These are phyloP conservation scores for Xestia c-nigrum DNA, from an alignment of 2,888 invertebrate genomes.

Conservation along the genomic window DNA sequence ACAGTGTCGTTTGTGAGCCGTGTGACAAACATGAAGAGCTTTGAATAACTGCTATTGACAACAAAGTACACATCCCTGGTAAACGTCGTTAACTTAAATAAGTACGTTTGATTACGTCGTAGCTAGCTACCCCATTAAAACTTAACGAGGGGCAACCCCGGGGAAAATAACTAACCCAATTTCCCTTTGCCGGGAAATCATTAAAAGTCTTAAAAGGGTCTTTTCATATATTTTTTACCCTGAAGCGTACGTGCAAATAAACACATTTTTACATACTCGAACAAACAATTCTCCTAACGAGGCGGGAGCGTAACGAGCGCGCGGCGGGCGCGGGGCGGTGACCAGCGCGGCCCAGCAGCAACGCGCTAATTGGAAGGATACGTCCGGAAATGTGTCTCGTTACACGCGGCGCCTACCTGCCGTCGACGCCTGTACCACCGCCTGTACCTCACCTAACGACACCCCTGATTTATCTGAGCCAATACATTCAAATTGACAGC, in stretches of 20 bases:
- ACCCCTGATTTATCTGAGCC: conserved; percentile 83
- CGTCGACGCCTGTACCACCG: conserved; percentile 55
- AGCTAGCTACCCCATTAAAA: conserved; percentile 90
- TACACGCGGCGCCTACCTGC: conserved; percentile 82
- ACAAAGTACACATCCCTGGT: conserved; percentile 84
- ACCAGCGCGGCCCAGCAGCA: conserved; percentile 66
- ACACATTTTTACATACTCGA: conserved; percentile 91
- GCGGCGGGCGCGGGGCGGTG: conserved; percentile 68
- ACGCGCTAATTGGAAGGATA: conserved; percentile 87
- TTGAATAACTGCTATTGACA: conserved; percentile 84
- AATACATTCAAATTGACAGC: conserved; percentile 84
- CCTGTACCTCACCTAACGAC: conserved; percentile 74
- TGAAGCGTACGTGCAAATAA: conserved; percentile 90
- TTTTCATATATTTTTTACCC: conserved; percentile 90
- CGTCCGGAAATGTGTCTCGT: conserved; percentile 87
- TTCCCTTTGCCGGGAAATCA: conserved; percentile 91
- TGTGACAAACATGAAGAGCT: conserved; percentile 67
- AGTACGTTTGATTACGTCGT: conserved; percentile 90
- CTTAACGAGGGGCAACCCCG: conserved; percentile 90
- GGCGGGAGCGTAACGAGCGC: conserved; percentile 88
- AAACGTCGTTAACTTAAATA: conserved; percentile 90
- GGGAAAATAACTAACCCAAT: conserved; percentile 91
- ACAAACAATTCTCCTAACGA: conserved; percentile 90
- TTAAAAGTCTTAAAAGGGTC: conserved; percentile 91
- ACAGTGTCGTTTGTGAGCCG: conserved; percentile 60